Conservation (phyloP, 2,113 vertebrate genomes). For the Vulpes lagopus region DNA sequence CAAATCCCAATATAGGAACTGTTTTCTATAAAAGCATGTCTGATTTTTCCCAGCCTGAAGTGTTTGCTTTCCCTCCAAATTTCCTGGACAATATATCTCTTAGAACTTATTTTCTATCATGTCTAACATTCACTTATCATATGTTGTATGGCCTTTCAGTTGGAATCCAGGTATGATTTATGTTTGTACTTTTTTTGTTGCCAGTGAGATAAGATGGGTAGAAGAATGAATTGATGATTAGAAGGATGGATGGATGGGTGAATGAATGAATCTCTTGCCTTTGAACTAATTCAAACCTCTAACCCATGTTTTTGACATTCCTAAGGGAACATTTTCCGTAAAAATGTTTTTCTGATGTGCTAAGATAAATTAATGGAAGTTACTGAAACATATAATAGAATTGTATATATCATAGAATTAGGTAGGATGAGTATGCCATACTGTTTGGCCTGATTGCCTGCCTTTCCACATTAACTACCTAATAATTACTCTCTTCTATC, state of each 20-base stretch:
- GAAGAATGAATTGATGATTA: not conserved
- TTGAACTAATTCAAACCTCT: not conserved
- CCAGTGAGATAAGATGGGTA: not conserved
- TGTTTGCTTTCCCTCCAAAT: not conserved
- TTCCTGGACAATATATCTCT: not conserved
- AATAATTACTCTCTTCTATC: not conserved
- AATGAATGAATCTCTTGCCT: not conserved
- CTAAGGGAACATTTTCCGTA: not conserved
- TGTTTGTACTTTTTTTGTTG: not conserved
- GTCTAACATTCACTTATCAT: not conserved
- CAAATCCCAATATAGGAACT: not conserved
- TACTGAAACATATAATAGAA: not conserved
- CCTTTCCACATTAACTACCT: not conserved
- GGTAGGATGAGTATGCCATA: not conserved
- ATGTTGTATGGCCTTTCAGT: not conserved
- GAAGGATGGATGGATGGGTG: not conserved
- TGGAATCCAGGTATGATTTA: not conserved
- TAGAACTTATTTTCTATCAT: not conserved
- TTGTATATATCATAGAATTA: not conserved
- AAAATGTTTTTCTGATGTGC: not conserved
- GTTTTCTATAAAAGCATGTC: not conserved
- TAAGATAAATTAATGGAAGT: constrained; percentile 2
- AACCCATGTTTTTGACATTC: not conserved
- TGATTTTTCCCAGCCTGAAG: not conserved
- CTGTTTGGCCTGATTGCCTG: not conserved